phyloP scores from a whole-genome alignment of 2,888 invertebrate genomes.

The Serripes groenlandicus region DNA sequence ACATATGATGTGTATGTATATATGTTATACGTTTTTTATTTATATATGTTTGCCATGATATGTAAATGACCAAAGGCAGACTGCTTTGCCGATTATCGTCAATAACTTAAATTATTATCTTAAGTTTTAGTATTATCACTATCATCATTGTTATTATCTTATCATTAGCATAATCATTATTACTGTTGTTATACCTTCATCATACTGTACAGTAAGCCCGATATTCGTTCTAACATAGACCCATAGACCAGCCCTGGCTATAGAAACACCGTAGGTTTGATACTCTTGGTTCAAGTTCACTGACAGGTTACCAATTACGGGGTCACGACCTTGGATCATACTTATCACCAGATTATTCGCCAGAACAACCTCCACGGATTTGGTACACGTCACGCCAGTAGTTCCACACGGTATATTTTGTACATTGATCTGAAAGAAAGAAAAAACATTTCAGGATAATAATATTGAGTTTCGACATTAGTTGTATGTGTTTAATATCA shows the following conservation, averaged over 20 bases:
- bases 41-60: too few relatives aligned
- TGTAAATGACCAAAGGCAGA: too few relatives aligned
- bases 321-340: conserved; percentile 73
- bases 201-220: conserved; percentile 94
- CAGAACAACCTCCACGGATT: conserved; percentile 84
- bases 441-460: too few relatives aligned
- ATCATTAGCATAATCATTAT: too few relatives aligned
- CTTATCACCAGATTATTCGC: conserved; percentile 57
- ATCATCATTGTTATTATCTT: too few relatives aligned
- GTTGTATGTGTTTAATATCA: too few relatives aligned
- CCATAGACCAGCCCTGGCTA: conserved; percentile 62
- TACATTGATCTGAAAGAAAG: conserved; percentile 90
- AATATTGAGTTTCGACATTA: too few relatives aligned
- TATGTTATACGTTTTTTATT: too few relatives aligned
- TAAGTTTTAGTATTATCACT: too few relatives aligned
- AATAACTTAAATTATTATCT: too few relatives aligned
- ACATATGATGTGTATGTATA: too few relatives aligned
- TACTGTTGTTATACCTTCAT: conserved; percentile 91
- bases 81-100: too few relatives aligned
- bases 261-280: conserved; percentile 62
- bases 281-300: conserved; percentile 61
- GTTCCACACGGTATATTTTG: conserved; percentile 95
- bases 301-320: conserved; percentile 72
- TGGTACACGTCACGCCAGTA: conserved; percentile 93
- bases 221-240: conserved; percentile 82